phyloP scores from a whole-genome alignment of 2,888 invertebrate species.

The Pteria penguin region DNA sequence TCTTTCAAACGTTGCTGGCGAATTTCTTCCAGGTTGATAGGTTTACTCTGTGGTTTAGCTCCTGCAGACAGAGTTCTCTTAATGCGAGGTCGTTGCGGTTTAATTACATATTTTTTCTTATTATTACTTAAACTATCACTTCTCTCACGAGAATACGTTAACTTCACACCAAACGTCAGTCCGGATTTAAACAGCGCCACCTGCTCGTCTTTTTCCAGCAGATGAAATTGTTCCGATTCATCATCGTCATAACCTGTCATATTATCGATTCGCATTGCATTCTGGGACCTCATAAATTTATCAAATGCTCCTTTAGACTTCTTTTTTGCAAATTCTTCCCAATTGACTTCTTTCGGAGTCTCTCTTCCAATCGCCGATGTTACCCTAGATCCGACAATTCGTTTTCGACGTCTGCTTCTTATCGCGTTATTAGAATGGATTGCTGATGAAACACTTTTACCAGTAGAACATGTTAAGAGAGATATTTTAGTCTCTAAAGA shows the following conservation, averaged over 20 bases:
- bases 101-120: neutral
- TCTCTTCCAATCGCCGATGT: conserved; percentile 19
- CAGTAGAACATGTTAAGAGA: conserved; percentile 59
- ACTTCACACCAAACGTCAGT: conserved; percentile 44
- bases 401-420: conserved; percentile 13
- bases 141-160: conserved; percentile 46
- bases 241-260: conserved; percentile 43
- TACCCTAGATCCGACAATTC: neutral
- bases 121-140: conserved; percentile 55
- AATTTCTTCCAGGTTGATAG: conserved; percentile 58
- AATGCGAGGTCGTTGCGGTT: neutral
- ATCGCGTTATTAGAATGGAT: neutral
- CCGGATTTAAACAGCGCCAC: conserved; percentile 47
- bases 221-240: conserved; percentile 53
- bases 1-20: conserved; percentile 51
- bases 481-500: conserved; percentile 65
- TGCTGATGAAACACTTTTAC: conserved; percentile 14
- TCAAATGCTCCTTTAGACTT: conserved; percentile 51
- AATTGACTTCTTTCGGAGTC: conserved; percentile 43
- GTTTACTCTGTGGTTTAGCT: conserved; percentile 47
- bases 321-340: conserved; percentile 55
- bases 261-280: conserved; percentile 29
- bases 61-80: conserved; percentile 50
- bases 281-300: conserved; percentile 54
- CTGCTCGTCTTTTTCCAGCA: conserved; percentile 59